phyloP scores from a whole-genome alignment of 2,113 vertebrate species.

The Bungarus multicinctus region DNA sequence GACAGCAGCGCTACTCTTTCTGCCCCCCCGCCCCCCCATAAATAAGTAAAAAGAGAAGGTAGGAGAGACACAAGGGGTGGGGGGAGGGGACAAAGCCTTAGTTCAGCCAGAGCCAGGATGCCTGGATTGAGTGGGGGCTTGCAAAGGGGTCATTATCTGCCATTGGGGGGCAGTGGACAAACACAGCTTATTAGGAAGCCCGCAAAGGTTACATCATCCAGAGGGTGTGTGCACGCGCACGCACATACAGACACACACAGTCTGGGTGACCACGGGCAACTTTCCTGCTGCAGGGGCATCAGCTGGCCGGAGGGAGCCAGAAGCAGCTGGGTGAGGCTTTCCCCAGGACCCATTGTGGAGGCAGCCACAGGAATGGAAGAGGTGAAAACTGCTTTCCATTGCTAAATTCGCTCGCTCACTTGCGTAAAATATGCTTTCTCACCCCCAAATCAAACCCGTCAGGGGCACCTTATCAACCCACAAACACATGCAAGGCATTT shows the following conservation, averaged over 20 bases:
- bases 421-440: background rate
- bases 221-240: no score
- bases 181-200: background rate
- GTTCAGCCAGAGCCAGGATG: background rate
- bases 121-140: background rate
- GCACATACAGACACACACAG: no score
- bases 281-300: background rate
- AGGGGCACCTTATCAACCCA: background rate
- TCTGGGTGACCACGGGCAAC: background rate
- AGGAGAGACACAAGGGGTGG: rapidly evolving
- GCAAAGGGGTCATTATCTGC: background rate
- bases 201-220: background rate
- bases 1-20: background rate
- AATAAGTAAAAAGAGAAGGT: background rate
- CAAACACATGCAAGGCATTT: background rate
- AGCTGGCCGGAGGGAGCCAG: background rate
- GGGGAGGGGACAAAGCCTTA: background rate
- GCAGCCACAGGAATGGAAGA: background rate
- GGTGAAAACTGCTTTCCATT: background rate
- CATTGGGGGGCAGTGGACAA: background rate
- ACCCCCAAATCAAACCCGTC: background rate
- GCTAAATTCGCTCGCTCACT: background rate
- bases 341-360: background rate
- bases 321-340: no score
- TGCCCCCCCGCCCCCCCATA: background rate